Evolutionary conservation across 2,797 vertebrate species (phyloP).

Genomic region (Eulemur mongoz): DNA sequence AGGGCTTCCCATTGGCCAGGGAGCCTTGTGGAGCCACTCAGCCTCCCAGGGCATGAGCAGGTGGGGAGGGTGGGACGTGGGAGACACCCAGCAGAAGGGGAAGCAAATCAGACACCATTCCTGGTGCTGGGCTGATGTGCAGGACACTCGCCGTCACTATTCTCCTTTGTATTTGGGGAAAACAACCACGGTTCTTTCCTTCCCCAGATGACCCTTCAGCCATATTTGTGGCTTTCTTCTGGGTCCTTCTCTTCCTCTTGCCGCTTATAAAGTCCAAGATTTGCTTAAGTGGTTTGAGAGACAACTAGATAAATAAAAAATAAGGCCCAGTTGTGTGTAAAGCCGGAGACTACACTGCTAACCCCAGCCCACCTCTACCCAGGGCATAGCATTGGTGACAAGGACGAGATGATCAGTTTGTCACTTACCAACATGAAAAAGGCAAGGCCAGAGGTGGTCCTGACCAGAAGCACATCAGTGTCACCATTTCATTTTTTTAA

Average conservation of each 20-base stretch:
- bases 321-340: background rate
- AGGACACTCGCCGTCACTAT: rapidly evolving
- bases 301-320: background rate
- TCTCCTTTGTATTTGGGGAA: background rate
- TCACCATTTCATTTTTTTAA: background rate
- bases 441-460: background rate
- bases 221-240: background rate
- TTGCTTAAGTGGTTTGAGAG: background rate
- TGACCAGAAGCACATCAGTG: background rate
- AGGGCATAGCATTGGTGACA: background rate
- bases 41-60: background rate
- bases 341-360: background rate
- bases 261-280: background rate
- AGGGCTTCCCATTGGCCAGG: background rate
- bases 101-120: background rate
- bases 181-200: background rate
- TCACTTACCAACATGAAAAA: background rate
- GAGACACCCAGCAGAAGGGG: background rate
- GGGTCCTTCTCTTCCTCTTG: background rate
- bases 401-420: background rate
- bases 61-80: background rate
- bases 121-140: no score
- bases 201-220: background rate
- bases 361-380: background rate
- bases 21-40: background rate